Evolutionary conservation across 2,888 invertebrate genomes (phyloP).

Genomic region (Caenorhabditis virilis): DNA sequence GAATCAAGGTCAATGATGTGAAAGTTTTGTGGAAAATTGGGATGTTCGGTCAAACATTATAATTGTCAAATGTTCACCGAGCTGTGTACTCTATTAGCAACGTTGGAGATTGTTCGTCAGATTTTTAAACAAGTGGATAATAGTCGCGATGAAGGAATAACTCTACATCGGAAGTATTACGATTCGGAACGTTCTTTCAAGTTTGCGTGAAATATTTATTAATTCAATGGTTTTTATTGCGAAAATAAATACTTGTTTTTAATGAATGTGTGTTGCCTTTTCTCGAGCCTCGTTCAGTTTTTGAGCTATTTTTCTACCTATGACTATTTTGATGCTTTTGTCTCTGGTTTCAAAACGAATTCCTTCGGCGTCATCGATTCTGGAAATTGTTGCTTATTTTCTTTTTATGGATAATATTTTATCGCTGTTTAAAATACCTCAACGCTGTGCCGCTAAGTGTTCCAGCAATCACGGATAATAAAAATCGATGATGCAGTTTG

Average conservation of each 20-base stretch:
- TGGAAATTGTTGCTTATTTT: constrained; percentile 13
- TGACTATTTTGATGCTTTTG: constrained; percentile 46
- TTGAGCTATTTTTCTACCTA: constrained; percentile 42
- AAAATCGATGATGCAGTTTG: constrained; percentile 51
- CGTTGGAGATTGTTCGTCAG: constrained; percentile 24
- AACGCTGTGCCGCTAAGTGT: constrained; percentile 46
- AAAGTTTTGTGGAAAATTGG: too few relatives aligned
- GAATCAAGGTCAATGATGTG: constrained; percentile 2
- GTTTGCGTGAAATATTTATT: background rate
- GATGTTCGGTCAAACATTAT: too few relatives aligned
- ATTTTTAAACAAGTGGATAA: constrained; percentile 27
- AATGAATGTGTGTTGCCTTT: constrained; percentile 26
- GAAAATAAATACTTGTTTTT: constrained; percentile 11
- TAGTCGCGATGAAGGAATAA: constrained; percentile 21
- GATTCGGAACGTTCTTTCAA: constrained; percentile 2
- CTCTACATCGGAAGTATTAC: constrained; percentile 34
- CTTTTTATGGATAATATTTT: background rate
- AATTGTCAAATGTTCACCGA: background rate
- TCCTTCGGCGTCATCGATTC: constrained; percentile 57
- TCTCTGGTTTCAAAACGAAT: constrained; percentile 53
- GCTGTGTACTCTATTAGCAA: constrained; percentile 29
- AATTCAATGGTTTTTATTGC: constrained; percentile 2
- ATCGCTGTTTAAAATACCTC: constrained; percentile 19
- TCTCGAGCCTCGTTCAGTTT: constrained; percentile 46
- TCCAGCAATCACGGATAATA: constrained; percentile 49